Evolutionary conservation across 2,797 vertebrate species (phyloP).

Genomic region (Cossypha polioptera): DNA sequence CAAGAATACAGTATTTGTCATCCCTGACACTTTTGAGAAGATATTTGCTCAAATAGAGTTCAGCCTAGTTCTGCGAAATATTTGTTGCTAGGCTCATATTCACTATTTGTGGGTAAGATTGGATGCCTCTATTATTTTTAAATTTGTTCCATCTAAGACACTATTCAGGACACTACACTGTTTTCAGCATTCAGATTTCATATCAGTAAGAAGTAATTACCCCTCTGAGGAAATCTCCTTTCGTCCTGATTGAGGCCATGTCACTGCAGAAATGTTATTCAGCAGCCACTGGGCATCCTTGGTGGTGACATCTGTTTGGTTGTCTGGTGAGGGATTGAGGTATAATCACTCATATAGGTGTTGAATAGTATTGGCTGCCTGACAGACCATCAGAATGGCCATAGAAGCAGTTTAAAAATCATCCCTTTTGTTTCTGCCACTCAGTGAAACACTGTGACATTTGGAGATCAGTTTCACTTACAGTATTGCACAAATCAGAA

Average conservation of each 20-base stretch:
- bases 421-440: conserved; percentile 24
- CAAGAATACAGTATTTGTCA: conserved; percentile 48
- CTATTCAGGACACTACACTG: neutral
- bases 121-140: neutral
- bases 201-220: conserved; percentile 46
- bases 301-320: conserved; percentile 63
- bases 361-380: conserved; percentile 55
- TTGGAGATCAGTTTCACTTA: neutral
- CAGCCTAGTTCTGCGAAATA: conserved; percentile 22
- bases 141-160: neutral
- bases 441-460: neutral
- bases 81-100: neutral
- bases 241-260: neutral
- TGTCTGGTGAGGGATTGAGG: conserved; percentile 52
- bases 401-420: conserved; percentile 11
- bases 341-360: conserved; percentile 61
- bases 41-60: conserved; percentile 29
- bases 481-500: neutral
- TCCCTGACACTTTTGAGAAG: neutral
- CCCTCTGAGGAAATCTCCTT: conserved; percentile 33
- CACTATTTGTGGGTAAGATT: neutral
- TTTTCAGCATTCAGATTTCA: conserved; percentile 36
- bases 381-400: conserved; percentile 33
- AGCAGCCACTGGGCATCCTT: conserved; percentile 49
- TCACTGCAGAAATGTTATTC: conserved; percentile 51